These are phyloP conservation scores for Sebastes diploproa DNA, from an alignment of 2,797 vertebrate genomes.

Conservation along the genomic window DNA sequence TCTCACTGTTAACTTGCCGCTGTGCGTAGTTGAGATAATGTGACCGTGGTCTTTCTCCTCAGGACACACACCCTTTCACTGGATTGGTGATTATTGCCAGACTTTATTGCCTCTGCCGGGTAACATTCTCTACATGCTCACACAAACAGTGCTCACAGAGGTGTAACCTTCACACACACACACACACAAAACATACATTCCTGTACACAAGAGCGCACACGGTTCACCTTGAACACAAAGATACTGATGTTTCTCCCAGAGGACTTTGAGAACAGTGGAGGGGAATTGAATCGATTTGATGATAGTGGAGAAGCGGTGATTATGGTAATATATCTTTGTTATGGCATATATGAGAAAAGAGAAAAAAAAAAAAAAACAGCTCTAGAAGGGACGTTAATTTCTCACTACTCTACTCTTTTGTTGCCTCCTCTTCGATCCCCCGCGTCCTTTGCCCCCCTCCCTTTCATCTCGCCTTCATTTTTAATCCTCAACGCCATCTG, in stretches of 20 bases:
- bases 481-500: conserved; percentile 75
- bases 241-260: conserved; percentile 49
- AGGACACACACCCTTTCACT: conserved; percentile 49
- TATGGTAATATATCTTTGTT: conserved; percentile 65
- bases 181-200: conserved; percentile 14
- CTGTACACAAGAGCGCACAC: neutral
- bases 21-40: conserved; percentile 50
- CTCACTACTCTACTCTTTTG: conserved; percentile 27
- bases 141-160: neutral
- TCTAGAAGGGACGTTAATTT: conserved; percentile 42
- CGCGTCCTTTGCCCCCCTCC: neutral
- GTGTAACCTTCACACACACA: neutral
- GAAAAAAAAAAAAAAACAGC: conserved; percentile 1
- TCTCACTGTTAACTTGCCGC: conserved; percentile 36
- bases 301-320: conserved; percentile 44
- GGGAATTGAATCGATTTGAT: conserved; percentile 60
- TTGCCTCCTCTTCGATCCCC: conserved; percentile 38
- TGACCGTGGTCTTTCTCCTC: conserved; percentile 31
- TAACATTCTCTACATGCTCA: conserved; percentile 23
- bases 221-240: conserved; percentile 59
- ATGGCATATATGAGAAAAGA: conserved; percentile 22
- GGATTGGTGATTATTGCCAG: conserved; percentile 59
- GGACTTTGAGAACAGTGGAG: conserved; percentile 42
- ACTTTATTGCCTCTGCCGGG: conserved; percentile 53
- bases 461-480: conserved; percentile 15